Evolutionary conservation across 1,140 invertebrate species (phyloP).

Genomic region (Theocolax elegans): DNA sequence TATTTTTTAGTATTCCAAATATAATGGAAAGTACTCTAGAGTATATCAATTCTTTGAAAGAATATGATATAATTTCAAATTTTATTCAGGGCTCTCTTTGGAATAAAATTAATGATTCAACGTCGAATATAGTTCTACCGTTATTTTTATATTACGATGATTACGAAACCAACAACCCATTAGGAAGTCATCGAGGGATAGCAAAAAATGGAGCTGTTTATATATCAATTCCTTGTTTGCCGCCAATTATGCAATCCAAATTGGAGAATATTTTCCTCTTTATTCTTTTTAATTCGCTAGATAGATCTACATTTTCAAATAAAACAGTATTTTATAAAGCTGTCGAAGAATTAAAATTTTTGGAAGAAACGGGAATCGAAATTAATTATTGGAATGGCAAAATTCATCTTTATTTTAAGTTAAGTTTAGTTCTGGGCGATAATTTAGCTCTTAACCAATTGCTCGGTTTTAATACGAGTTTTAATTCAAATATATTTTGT

Average conservation of each 20-base stretch:
- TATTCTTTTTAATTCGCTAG: constrained; percentile 42
- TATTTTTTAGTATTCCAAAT: no score
- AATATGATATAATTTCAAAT: no score
- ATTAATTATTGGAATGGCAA: neutral
- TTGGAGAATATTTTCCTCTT: constrained; percentile 18
- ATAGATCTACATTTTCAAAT: constrained; percentile 49
- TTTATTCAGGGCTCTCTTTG: no score
- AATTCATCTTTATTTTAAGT: neutral
- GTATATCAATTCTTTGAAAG: no score
- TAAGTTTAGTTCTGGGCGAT: neutral
- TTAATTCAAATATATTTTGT: constrained; percentile 35
- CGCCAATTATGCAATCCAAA: constrained; percentile 2
- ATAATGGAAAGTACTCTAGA: no score
- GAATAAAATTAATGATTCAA: no score
- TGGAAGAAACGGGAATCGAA: constrained; percentile 47
- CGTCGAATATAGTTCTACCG: neutral
- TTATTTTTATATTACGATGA: constrained; percentile 6
- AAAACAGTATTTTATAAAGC: constrained; percentile 45
- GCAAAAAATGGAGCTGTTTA: constrained; percentile 9
- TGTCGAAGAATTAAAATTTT: constrained; percentile 47
- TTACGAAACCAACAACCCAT: constrained; percentile 9
- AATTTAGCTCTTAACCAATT: constrained; percentile 24
- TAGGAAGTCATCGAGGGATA: neutral
- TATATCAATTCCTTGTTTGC: neutral
- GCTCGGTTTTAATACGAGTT: constrained; percentile 41